These are phyloP conservation scores for Zapus hudsonius DNA, from an alignment of 2,113 vertebrate genomes.

Conservation along the genomic window DNA sequence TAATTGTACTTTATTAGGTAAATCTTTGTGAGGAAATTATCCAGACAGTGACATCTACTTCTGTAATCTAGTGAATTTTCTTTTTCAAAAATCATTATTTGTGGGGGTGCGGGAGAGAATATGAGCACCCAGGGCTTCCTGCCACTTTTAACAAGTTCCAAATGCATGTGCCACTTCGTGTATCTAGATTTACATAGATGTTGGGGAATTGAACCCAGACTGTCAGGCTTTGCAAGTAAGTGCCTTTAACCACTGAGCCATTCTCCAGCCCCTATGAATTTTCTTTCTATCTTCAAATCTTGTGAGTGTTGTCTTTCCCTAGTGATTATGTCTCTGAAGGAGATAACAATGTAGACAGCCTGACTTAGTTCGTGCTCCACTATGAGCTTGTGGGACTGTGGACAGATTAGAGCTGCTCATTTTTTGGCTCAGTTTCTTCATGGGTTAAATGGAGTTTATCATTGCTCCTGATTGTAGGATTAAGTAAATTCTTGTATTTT, in stretches of 20 bases:
- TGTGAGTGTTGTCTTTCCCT: conserved; percentile 2
- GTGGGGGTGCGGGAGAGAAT: no score
- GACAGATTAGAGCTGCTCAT: background rate
- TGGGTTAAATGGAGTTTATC: background rate
- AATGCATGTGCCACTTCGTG: no score
- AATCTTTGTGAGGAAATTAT: background rate
- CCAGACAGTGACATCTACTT: background rate
- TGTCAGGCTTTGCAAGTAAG: no score
- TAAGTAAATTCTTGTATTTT: conserved; percentile 30
- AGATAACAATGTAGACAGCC: background rate
- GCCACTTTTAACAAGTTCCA: no score
- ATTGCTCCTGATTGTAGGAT: conserved; percentile 36
- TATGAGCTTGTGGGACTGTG: background rate
- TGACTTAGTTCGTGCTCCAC: background rate
- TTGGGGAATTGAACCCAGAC: no score
- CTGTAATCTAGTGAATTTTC: conserved; percentile 11
- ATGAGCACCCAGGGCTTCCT: no score
- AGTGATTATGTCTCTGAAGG: conserved; percentile 25
- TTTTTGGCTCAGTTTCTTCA: background rate
- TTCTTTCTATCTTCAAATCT: background rate
- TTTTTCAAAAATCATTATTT: background rate
- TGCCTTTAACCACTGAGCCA: no score
- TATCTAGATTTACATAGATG: no score
- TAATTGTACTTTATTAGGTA: conserved; percentile 28
- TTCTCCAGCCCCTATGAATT: no score